A percentile compares a stretch with the other conserved stretches of the same genome.
Conservation (phyloP, 2,888 invertebrate species). For the Lochmaea capreae region DNA sequence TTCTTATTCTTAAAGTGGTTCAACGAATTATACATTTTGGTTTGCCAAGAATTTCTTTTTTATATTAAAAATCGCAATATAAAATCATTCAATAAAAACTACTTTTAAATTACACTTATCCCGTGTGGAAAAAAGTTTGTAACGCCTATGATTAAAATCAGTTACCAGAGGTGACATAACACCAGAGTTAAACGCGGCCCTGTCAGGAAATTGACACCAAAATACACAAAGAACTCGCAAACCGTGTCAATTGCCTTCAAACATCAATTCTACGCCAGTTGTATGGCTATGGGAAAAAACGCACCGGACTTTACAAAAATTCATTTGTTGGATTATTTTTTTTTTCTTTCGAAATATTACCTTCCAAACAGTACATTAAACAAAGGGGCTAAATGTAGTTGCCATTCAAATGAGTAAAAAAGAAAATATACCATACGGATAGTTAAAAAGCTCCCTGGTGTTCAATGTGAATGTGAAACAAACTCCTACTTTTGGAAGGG, state of each 20-base stretch:
- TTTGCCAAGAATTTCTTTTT: too few species aligned
- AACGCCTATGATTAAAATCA: conserved; percentile 16
- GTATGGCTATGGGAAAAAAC: conserved; percentile 32
- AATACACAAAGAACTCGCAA: conserved; percentile 43
- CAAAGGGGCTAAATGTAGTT: conserved; percentile 12
- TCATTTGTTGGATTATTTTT: background rate
- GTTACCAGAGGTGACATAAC: conserved; percentile 16
- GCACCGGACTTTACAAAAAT: conserved; percentile 24
- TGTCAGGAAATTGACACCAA: conserved; percentile 45
- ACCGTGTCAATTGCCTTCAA: conserved; percentile 45
- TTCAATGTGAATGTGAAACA: background rate
- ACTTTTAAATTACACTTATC: background rate
- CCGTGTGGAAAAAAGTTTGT: background rate
- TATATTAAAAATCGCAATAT: too few species aligned
- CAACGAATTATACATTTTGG: too few species aligned
- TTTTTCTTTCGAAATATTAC: background rate
- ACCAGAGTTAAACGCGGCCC: conserved; percentile 9
- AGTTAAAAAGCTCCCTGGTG: background rate
- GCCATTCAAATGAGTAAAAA: background rate
- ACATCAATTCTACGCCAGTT: conserved; percentile 39
- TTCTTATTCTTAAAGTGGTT: too few species aligned
- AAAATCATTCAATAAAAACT: too few species aligned
- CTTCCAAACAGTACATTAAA: conserved; percentile 7
- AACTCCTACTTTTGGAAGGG: too few species aligned
- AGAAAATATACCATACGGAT: background rate